Conservation (phyloP, 2,113 vertebrate genomes). For the Osmerus mordax region DNA sequence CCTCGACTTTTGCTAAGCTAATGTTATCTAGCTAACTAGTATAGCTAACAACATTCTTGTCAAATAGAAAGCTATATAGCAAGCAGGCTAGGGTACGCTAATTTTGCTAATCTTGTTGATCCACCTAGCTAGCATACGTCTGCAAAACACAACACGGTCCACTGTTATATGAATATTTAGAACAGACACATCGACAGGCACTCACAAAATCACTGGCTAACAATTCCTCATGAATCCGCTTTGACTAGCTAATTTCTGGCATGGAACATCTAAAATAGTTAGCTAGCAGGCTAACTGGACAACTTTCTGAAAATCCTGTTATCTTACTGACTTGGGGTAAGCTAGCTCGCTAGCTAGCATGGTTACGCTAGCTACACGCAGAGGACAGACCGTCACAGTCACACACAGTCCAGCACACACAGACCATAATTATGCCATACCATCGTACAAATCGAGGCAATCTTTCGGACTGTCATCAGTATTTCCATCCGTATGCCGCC, state of each 20-base stretch:
- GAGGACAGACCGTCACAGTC: neutral
- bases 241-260: no score
- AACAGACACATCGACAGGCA: no score
- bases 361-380: conserved; percentile 7
- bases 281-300: neutral
- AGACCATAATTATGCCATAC: conserved; percentile 57
- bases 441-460: conserved; percentile 96
- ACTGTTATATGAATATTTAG: no score
- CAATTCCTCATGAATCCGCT: no score
- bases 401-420: neutral
- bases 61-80: neutral
- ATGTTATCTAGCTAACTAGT: no score
- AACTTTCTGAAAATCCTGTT: conserved; percentile 47
- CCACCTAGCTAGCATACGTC: conserved; percentile 2
- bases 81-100: conserved; percentile 44
- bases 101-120: conserved; percentile 21
- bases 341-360: conserved; percentile 38
- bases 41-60: no score
- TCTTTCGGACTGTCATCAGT: conserved; percentile 93
- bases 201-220: no score
- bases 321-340: conserved; percentile 8
- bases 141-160: no score
- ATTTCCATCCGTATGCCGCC: conserved; percentile 84
- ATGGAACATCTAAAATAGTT: neutral
- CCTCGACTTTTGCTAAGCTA: no score